phyloP scores from a whole-genome alignment of 2,797 vertebrate genomes.

The Sciurus vulgaris region DNA sequence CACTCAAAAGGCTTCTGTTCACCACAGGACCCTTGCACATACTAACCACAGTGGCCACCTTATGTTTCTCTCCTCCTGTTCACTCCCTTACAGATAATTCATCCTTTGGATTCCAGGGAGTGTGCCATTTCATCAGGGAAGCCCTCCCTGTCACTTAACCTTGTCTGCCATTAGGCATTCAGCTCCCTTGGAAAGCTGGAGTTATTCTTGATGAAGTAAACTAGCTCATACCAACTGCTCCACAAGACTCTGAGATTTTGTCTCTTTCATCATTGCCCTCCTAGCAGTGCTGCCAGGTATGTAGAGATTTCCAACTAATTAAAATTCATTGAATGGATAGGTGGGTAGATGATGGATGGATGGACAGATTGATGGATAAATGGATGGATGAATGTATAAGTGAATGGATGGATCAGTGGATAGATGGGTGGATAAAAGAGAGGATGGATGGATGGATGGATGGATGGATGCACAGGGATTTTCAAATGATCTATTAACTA shows the following conservation, averaged over 20 bases:
- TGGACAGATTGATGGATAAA: too few relatives aligned
- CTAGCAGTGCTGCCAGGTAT: not conserved
- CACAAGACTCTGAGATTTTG: not conserved
- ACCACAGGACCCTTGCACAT: too few relatives aligned
- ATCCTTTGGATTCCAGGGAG: not conserved
- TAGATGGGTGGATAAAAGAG: too few relatives aligned
- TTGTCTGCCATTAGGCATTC: fast-evolving
- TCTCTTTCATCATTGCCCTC: not conserved
- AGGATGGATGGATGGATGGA: too few relatives aligned
- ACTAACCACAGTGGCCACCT: not conserved
- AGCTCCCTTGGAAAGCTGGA: not conserved
- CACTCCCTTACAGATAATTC: not conserved
- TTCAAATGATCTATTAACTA: too few relatives aligned
- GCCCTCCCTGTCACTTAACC: not conserved
- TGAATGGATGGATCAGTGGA: too few relatives aligned
- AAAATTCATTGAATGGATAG: not conserved
- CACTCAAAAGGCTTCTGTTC: too few relatives aligned
- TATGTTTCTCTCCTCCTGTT: not conserved
- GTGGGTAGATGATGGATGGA: not conserved
- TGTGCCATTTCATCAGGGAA: not conserved
- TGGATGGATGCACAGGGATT: too few relatives aligned
- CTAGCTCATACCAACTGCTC: not conserved
- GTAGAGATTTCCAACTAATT: not conserved
- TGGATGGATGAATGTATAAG: too few relatives aligned
- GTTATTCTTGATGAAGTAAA: fast-evolving